phyloP scores from a whole-genome alignment of 2,888 invertebrate genomes.

The Coleophora flavipennella region DNA sequence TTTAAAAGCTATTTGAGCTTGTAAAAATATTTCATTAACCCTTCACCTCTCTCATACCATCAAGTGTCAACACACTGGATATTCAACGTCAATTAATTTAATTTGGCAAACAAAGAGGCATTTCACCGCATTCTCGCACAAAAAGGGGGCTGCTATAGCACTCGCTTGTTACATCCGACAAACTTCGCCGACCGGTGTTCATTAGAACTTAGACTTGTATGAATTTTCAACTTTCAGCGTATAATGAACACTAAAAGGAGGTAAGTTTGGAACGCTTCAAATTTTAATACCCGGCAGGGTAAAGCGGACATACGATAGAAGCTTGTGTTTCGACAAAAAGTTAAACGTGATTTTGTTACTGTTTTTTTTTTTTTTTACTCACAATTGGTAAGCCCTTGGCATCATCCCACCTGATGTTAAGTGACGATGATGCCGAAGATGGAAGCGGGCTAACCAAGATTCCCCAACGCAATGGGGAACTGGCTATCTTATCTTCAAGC shows the following conservation, averaged over 20 bases:
- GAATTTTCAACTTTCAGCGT: conserved; percentile 68
- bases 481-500: no score
- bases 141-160: conserved; percentile 35
- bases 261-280: conserved; percentile 64
- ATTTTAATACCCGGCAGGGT: conserved; percentile 49
- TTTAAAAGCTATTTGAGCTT: no score
- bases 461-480: no score
- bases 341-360: background rate
- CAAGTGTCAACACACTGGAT: background rate
- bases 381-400: no score
- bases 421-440: no score
- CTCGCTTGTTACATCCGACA: conserved; percentile 28
- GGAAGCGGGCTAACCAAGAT: no score
- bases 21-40: no score
- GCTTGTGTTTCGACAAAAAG: background rate
- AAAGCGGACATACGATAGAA: no score
- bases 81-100: conserved; percentile 16
- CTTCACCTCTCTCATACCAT: no score
- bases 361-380: no score
- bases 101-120: conserved; percentile 26
- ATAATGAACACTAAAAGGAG: conserved; percentile 71
- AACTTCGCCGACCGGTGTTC: conserved; percentile 61
- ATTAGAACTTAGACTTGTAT: conserved; percentile 69
- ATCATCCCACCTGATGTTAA: no score
- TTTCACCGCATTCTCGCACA: conserved; percentile 29